phyloP scores from a whole-genome alignment of 1,140 invertebrate species.

The Ips nitidus region DNA sequence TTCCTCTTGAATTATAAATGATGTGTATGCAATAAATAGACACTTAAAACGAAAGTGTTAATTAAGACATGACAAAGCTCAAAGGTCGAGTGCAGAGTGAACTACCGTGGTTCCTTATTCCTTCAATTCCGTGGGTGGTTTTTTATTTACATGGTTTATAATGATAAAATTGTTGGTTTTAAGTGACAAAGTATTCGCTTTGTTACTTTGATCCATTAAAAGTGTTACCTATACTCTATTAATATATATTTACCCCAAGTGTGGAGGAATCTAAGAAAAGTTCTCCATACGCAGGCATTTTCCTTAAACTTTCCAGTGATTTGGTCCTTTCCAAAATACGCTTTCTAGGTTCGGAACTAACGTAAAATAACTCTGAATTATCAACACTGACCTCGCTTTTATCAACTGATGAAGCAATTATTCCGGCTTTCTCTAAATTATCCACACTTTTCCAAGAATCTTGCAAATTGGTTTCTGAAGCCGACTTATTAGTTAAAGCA shows the following conservation, averaged over 20 bases:
- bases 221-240: no score
- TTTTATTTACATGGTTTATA: no score
- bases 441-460: conserved; percentile 45
- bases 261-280: conserved; percentile 51
- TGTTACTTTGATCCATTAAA: no score
- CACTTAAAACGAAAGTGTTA: no score
- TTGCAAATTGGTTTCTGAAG: conserved; percentile 46
- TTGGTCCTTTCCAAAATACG: conserved; percentile 41
- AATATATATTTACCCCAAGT: conserved; percentile 16
- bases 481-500: conserved; percentile 39
- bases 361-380: conserved; percentile 34
- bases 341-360: conserved; percentile 26
- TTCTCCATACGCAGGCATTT: conserved; percentile 57
- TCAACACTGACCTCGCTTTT: conserved; percentile 39
- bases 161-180: no score
- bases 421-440: conserved; percentile 33
- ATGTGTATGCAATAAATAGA: background rate
- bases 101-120: no score
- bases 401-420: conserved; percentile 12
- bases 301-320: conserved; percentile 46
- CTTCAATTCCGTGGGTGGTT: no score
- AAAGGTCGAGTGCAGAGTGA: no score
- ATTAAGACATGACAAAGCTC: no score
- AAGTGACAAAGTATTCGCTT: no score
- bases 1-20: background rate